Evolutionary conservation across 2,888 invertebrate species (phyloP).

Genomic region (Stenodema calcarata): DNA sequence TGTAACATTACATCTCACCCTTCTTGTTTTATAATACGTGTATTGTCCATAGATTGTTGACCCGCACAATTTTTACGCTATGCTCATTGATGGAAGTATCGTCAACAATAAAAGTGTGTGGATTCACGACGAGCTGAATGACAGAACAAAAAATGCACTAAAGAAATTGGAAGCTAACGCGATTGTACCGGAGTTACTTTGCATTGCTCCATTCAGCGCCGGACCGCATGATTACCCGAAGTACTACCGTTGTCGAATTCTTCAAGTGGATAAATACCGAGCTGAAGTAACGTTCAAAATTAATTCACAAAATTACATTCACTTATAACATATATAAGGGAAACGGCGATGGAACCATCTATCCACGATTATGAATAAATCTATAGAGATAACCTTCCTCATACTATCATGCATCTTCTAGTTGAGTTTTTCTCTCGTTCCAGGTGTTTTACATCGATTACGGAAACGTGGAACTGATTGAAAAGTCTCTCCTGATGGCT

Average conservation of each 20-base stretch:
- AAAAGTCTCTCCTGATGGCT: neutral
- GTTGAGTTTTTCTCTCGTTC: neutral
- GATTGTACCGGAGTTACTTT: neutral
- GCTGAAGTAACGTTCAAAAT: neutral
- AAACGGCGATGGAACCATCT: too few species aligned
- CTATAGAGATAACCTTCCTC: too few species aligned
- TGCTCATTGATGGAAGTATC: neutral
- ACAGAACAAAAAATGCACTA: neutral
- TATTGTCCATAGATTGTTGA: neutral
- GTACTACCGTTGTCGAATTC: constrained; percentile 1
- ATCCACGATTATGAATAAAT: too few species aligned
- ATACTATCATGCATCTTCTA: neutral
- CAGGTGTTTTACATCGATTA: constrained; percentile 81
- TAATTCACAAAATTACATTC: too few species aligned
- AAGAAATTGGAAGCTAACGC: neutral
- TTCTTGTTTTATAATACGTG: too few species aligned
- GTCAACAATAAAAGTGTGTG: neutral
- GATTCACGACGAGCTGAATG: neutral
- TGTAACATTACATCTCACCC: too few species aligned
- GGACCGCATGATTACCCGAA: neutral
- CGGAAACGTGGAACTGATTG: constrained; percentile 65
- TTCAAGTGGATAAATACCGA: neutral
- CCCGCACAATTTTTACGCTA: constrained; percentile 2
- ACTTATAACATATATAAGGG: too few species aligned
- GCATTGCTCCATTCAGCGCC: neutral